Evolutionary conservation across 2,113 vertebrate genomes (phyloP), one percentile per base, ranked within the genome.

Genomic region (Pachycephala philippinensis): DNA sequence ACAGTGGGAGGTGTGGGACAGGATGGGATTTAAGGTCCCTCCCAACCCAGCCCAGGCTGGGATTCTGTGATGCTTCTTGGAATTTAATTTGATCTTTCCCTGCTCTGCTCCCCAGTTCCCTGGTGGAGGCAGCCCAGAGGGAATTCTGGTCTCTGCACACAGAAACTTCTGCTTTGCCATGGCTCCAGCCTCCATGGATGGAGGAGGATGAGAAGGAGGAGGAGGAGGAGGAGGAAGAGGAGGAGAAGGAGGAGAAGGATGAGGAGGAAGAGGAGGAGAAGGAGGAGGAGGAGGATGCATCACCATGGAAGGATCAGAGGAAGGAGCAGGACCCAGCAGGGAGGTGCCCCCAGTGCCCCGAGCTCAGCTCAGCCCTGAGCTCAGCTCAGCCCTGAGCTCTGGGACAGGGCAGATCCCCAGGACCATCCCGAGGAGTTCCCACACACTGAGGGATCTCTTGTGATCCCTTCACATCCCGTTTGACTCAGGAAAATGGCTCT

Each of bases 381-480:
- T 52, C 50, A 52, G 52, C 52, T 33, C 53, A 22, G 5, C 54
- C 35, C 47, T 4, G 33, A 26, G 49, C 39, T 33, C n/a, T 37
- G 50, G 66, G 44, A 13, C 76, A 50, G 53, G 7, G 18, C 23
- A 45, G 37, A 3, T 16, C 40, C 12, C 4, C 2, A 20, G 39
- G 1, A 14, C 44, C n/a, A 21, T 3, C 50, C 79, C 4, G 16
- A 37, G 9, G 15, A 24, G 15, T 9, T 17, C 1, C 1, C 2
- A 0, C 3, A 4, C 40, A 7, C 40, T 3, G 0, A 27, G 35
- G 40, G 44, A n/a, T 28, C 27, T 54, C 63, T 11, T 7, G 0
- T 60, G 30, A 30, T 4, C 40, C 7, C 1, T 28, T 7, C 71
- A 20, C 19, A 17, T 2, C 3, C 59, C 45, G 3, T 8, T 57